Conservation (phyloP, 2,113 vertebrate genomes). For the Elgaria multicarinata region DNA sequence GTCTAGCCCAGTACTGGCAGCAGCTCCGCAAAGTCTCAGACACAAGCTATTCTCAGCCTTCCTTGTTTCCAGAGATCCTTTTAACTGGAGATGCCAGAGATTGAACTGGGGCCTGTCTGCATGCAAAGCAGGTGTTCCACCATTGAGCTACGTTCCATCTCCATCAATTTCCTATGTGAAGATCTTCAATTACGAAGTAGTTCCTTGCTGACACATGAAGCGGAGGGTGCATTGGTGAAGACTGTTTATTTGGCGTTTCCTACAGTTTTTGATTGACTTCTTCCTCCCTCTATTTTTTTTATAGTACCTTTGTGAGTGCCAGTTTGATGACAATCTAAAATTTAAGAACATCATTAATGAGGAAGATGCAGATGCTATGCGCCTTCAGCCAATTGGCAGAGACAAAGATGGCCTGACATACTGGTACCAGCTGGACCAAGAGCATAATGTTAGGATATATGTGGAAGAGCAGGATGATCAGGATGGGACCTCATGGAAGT, state of each 20-base stretch:
- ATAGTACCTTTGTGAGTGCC: constrained; percentile 97
- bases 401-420: constrained; percentile 94
- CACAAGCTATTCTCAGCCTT: background rate
- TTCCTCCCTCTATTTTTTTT: background rate
- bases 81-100: background rate
- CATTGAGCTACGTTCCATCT: background rate
- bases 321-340: constrained; percentile 99
- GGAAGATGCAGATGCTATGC: constrained; percentile 95
- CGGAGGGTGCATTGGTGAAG: fast-evolving
- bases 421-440: constrained; percentile 96
- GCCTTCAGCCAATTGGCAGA: constrained; percentile 92
- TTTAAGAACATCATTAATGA: constrained; percentile 95
- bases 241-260: background rate
- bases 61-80: background rate
- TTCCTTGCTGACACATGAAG: background rate
- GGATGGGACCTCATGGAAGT: constrained; percentile 94
- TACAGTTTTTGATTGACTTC: background rate
- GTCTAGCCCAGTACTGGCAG: background rate
- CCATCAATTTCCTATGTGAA: background rate
- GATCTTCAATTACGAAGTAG: background rate
- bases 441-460: constrained; percentile 95
- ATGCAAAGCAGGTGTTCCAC: background rate
- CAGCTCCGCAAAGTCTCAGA: too few relatives aligned
- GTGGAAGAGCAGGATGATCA: constrained; percentile 97
- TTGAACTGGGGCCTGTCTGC: background rate